Base-by-base conservation (phyloP, 1,140 invertebrate genomes). In the Colletes latitarsis region DNA sequence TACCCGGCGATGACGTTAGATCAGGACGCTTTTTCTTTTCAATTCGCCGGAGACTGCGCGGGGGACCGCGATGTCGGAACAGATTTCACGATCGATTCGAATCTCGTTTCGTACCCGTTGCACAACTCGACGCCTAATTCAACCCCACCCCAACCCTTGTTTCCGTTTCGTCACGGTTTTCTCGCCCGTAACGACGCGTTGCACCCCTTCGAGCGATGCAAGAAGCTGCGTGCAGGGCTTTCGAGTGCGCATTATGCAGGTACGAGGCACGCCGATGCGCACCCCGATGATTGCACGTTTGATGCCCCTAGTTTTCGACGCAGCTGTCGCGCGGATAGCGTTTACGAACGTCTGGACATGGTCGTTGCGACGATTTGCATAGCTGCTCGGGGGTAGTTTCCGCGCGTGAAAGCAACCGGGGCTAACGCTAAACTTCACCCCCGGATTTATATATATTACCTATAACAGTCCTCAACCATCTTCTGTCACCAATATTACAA, bases 41-140 rank as follows among this genome's bases (percentile, higher is more conserved):
- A 52, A 46, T 57, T 15, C n/a, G 14, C 21, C 21, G 21, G 63
- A 41, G 58, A 70, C 10, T 4, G 9, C 17, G 15, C 9, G n/a
- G 14, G 30, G 52, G 52, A 62, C 14, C 30, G 68, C 49, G 68
- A 30, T 49, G 79, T 49, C 60, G 81, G 58, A 52, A 83, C 78
- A 77, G 72, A 83, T 83, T 81, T 81, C 60, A 58, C 78, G 82
- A 83, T 83, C 82, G 73, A 83, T 83, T 68, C 41, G 67, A 83
- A 83, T 77, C 62, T 81, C 82, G 58, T 81, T 82, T 12, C 46
- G 8, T 67, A 52, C 71, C 46, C 63, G 57, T 81, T 62, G 73
- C 72, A 77, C 79, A 60, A 21, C 15, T 73, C 17, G 30, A 49
- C 68, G 66, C 46, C 67, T 77, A 83, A 83, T 83, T 83, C 78